Evolutionary conservation across 2,888 invertebrate species (phyloP).

Genomic region (Drosophila nigritarsus): DNA sequence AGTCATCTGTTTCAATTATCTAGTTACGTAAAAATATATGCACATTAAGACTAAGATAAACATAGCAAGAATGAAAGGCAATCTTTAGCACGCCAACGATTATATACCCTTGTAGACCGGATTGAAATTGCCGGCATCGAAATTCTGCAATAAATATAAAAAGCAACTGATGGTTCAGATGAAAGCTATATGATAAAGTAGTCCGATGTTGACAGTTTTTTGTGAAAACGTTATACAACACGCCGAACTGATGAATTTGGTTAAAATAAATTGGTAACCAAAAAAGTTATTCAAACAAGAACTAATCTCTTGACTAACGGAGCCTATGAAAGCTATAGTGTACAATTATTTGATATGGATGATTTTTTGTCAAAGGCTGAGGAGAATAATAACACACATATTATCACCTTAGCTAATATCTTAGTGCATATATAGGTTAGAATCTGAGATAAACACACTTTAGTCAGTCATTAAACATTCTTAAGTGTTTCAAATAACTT

Average conservation of each 20-base stretch:
- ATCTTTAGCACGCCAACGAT: no score
- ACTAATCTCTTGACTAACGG: background rate
- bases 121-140: background rate
- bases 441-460: background rate
- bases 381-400: background rate
- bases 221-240: background rate
- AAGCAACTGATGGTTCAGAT: background rate
- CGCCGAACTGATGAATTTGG: no score
- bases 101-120: no score
- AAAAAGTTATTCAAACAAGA: background rate
- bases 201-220: background rate
- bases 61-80: no score
- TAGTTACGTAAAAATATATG: no score
- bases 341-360: background rate
- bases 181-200: background rate
- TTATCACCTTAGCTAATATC: background rate
- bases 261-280: background rate
- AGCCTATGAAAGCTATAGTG: background rate
- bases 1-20: no score
- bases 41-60: no score
- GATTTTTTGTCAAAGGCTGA: background rate
- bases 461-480: background rate
- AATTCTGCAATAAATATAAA: background rate
- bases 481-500: background rate
- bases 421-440: background rate